Percentiles rank a stretch among this genome's conserved stretches.
Evolutionary conservation across 2,113 vertebrate species (phyloP).

Genomic region (Ailuropoda melanoleuca): DNA sequence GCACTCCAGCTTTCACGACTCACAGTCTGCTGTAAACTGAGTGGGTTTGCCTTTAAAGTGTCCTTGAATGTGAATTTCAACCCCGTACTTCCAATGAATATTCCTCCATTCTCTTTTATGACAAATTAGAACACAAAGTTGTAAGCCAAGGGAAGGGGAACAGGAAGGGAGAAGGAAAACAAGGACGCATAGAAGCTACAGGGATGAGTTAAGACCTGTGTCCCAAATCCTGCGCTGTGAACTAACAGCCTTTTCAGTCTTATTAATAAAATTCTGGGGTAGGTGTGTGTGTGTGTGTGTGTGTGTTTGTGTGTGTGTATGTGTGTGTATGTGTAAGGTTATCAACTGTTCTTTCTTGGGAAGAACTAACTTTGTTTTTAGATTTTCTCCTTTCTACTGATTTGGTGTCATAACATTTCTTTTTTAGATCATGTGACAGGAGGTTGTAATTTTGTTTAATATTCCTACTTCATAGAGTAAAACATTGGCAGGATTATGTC

Average conservation of each 20-base stretch:
- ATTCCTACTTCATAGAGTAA: neutral
- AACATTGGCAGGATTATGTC: neutral
- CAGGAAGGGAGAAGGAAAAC: neutral
- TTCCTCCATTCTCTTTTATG: neutral
- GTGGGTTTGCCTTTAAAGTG: neutral
- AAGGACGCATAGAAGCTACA: accelerated
- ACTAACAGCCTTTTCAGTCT: neutral
- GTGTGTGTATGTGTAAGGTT: neutral
- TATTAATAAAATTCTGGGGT: neutral
- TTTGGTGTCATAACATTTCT: neutral
- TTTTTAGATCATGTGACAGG: neutral
- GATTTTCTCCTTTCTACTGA: neutral
- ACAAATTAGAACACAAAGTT: neutral
- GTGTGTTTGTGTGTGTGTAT: neutral
- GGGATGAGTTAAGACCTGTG: neutral
- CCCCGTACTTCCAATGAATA: neutral
- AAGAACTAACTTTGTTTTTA: neutral
- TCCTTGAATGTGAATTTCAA: neutral
- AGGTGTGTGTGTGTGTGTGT: neutral
- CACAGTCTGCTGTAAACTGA: neutral
- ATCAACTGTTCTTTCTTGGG: neutral
- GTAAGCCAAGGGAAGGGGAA: neutral
- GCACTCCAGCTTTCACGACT: neutral
- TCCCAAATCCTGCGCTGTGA: neutral
- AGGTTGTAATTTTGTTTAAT: neutral